phyloP scores from a whole-genome alignment of 2,797 vertebrate species.

The Ispidina picta region DNA sequence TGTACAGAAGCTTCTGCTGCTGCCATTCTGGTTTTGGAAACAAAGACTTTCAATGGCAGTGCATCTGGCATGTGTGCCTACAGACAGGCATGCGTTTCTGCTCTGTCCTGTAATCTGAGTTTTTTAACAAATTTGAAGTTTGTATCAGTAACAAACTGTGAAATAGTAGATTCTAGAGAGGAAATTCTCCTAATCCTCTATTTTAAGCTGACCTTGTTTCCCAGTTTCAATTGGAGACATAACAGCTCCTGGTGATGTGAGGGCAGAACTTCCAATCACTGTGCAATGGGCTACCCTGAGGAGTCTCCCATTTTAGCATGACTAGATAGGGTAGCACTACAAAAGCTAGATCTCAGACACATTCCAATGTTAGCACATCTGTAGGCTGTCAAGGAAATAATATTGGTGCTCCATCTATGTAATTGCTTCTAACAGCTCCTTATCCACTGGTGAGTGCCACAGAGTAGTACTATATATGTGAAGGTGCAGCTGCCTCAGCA shows the following conservation, averaged over 20 bases:
- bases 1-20: background rate
- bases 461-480: background rate
- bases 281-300: background rate
- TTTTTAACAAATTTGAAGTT: background rate
- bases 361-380: background rate
- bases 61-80: background rate
- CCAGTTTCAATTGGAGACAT: background rate
- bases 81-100: background rate
- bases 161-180: background rate
- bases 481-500: background rate
- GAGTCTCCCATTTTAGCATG: background rate
- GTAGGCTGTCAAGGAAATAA: background rate
- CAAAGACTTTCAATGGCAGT: background rate
- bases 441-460: background rate
- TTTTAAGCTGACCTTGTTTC: background rate
- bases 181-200: background rate
- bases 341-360: background rate
- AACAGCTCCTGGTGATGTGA: background rate
- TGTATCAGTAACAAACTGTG: background rate
- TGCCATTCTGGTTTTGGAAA: background rate
- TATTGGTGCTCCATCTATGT: accelerated
- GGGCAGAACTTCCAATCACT: background rate
- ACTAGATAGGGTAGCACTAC: background rate
- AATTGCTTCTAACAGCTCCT: background rate
- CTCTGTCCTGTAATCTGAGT: background rate